Conservation (phyloP, 2,113 vertebrate species). For the Cynopterus brachyotis region DNA sequence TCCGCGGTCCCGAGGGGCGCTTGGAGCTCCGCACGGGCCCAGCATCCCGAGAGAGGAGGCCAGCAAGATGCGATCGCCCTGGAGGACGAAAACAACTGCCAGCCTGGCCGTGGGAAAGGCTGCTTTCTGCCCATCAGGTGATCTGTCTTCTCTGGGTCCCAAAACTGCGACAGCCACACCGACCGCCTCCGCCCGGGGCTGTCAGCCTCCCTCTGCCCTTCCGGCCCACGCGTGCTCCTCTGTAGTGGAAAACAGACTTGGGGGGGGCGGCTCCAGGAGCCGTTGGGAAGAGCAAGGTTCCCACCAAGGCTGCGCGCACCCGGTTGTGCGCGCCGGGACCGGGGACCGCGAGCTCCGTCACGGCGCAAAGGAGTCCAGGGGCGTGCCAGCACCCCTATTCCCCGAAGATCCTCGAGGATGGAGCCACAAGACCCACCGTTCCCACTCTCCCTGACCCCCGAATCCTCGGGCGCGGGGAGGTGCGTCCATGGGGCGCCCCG, state of each 20-base stretch:
- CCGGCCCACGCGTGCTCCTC: not conserved
- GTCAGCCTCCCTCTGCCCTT: not conserved
- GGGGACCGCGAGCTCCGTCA: accelerated
- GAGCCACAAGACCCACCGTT: not conserved
- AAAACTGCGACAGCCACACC: not conserved
- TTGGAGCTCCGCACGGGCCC: not conserved
- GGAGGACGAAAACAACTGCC: not conserved
- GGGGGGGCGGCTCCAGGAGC: too few species aligned
- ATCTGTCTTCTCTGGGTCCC: not conserved
- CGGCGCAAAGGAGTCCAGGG: accelerated
- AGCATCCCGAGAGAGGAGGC: not conserved
- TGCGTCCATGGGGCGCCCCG: accelerated
- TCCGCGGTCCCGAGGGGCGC: not conserved
- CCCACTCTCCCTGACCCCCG: too few species aligned
- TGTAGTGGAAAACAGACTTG: accelerated
- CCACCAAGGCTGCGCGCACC: accelerated
- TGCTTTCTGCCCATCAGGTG: not conserved
- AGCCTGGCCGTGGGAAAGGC: too few species aligned
- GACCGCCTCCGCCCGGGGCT: not conserved
- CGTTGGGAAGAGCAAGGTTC: accelerated
- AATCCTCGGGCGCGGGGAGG: not conserved
- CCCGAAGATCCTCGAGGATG: accelerated
- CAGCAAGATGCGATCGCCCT: not conserved
- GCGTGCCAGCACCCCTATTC: not conserved
- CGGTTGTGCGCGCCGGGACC: accelerated